Evolutionary conservation across 2,797 vertebrate genomes (phyloP).

Genomic region (Poecile montanus): DNA sequence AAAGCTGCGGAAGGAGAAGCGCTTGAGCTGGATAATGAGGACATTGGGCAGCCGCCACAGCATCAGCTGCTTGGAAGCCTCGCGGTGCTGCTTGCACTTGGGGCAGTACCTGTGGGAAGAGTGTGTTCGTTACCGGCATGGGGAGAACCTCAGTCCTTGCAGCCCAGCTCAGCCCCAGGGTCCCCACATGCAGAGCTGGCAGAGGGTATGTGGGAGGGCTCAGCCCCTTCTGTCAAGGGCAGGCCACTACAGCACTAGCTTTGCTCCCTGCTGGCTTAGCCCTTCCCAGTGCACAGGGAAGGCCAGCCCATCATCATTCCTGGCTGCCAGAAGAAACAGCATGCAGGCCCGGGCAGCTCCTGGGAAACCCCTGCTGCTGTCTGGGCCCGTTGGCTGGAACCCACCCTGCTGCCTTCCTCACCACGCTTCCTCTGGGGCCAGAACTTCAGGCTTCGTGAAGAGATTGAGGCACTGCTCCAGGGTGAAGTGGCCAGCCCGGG

Average conservation of each 20-base stretch:
- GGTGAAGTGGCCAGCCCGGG: constrained; percentile 96
- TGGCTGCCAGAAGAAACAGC: not conserved
- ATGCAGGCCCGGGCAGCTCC: not conserved
- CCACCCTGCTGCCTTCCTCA: constrained; percentile 67
- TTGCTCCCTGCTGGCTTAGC: not conserved
- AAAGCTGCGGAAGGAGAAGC: constrained; percentile 98
- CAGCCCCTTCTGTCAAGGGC: not conserved
- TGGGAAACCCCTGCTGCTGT: not conserved
- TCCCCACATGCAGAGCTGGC: not conserved
- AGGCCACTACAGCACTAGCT: not conserved
- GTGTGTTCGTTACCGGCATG: rapidly evolving
- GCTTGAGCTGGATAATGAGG: constrained; percentile 98
- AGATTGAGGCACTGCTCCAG: constrained; percentile 98
- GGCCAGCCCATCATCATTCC: not conserved
- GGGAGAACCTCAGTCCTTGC: not conserved
- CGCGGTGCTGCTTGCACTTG: constrained; percentile 96
- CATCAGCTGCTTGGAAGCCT: constrained; percentile 96
- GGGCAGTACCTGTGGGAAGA: constrained; percentile 90
- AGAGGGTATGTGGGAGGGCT: not conserved
- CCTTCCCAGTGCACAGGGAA: not conserved
- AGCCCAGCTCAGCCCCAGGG: not conserved
- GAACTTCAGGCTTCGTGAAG: constrained; percentile 96
- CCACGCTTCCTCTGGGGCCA: constrained; percentile 98
- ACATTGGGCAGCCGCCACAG: constrained; percentile 96
- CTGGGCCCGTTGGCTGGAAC: not conserved